These are phyloP conservation scores for Scytalopus superciliaris DNA, from an alignment of 2,113 vertebrate genomes.

Conservation along the genomic window DNA sequence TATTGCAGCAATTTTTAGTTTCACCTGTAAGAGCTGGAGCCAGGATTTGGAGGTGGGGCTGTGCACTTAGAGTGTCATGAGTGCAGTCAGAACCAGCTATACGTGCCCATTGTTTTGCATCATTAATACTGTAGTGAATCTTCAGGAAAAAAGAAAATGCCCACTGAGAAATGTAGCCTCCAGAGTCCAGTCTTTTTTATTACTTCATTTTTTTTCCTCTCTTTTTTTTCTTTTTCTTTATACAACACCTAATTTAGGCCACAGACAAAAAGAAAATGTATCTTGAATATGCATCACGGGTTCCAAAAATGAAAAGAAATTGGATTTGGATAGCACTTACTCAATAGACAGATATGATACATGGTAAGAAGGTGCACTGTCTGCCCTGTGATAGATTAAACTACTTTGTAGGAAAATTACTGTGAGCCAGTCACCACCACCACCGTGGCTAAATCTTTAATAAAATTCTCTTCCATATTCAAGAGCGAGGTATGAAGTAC, in stretches of 20 bases:
- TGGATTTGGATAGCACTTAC: conserved; percentile 88
- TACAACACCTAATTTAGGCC: conserved; percentile 76
- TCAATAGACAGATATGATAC: conserved; percentile 95
- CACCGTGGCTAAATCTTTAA: conserved; percentile 94
- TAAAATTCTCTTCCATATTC: conserved; percentile 98
- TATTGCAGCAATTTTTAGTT: conserved; percentile 26
- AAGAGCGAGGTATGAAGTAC: conserved; percentile 88
- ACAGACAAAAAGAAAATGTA: conserved; percentile 81
- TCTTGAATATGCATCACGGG: conserved; percentile 87
- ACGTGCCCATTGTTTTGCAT: conserved; percentile 49
- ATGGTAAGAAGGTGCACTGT: conserved; percentile 97
- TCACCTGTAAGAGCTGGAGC: conserved; percentile 26
- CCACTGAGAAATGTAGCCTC: conserved; percentile 22
- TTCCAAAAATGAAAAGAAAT: conserved; percentile 88
- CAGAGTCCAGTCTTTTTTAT: conserved; percentile 48
- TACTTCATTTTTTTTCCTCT: conserved; percentile 33
- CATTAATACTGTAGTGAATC: conserved; percentile 36
- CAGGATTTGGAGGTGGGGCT: conserved; percentile 11
- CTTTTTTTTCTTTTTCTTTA: background rate
- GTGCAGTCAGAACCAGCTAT: background rate
- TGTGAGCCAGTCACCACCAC: conserved; percentile 94
- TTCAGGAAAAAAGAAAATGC: conserved; percentile 38
- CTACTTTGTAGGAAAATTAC: conserved; percentile 99
- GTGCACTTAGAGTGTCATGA: background rate
- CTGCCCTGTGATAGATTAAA: conserved; percentile 99